Evolutionary conservation across 2,888 invertebrate species (phyloP).

Genomic region (Capitulum mitella): DNA sequence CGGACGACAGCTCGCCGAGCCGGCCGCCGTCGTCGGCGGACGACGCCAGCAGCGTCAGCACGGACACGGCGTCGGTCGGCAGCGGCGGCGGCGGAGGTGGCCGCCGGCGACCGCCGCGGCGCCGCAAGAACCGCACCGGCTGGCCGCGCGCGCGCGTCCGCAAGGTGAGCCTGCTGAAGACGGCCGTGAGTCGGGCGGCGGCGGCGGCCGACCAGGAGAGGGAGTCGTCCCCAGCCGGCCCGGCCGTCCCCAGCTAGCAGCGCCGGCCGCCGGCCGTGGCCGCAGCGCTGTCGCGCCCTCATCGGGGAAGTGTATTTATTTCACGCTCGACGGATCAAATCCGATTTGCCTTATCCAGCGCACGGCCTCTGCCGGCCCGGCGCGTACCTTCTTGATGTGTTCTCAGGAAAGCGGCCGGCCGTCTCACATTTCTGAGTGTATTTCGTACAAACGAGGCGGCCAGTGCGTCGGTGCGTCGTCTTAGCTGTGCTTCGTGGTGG

Average conservation of each 20-base stretch:
- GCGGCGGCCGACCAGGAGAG: neutral
- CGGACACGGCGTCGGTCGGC: neutral
- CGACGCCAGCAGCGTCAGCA: neutral
- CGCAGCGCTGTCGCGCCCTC: no score
- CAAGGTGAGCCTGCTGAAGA: neutral
- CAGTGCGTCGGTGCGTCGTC: neutral
- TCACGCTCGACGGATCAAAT: neutral
- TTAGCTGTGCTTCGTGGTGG: neutral
- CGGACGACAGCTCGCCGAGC: neutral
- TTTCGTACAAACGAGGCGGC: neutral
- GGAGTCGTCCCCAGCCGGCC: neutral
- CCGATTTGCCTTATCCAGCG: neutral
- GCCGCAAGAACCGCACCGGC: constrained; percentile 9
- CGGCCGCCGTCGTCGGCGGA: constrained; percentile 2
- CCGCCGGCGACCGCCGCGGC: neutral
- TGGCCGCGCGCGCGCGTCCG: constrained; percentile 13
- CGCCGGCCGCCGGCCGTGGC: neutral
- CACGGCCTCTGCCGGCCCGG: neutral
- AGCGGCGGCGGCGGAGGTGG: neutral
- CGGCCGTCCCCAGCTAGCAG: neutral
- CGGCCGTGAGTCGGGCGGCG: neutral
- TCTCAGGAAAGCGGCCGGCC: neutral
- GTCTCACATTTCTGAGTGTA: neutral
- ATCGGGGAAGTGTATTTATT: constrained; percentile 9
- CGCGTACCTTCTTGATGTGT: neutral